A percentile compares a stretch with the other conserved stretches of the same genome.
Evolutionary conservation across 2,797 vertebrate genomes (phyloP).

Genomic region (Syngnathus rostellatus): DNA sequence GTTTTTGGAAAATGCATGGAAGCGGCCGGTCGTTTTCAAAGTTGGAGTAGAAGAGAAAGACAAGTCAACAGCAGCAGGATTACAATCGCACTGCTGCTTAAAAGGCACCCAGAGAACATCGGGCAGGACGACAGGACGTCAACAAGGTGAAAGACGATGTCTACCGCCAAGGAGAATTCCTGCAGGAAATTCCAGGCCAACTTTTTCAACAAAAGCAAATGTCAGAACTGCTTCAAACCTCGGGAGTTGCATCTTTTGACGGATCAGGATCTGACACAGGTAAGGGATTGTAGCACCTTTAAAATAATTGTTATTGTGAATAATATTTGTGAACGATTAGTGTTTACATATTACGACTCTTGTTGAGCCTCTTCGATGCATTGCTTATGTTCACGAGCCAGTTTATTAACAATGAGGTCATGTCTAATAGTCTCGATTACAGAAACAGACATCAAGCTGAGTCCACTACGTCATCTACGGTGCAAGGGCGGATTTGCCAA

Average conservation of each 20-base stretch:
- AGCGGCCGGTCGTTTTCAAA: conserved; percentile 32
- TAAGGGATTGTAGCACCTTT: conserved; percentile 36
- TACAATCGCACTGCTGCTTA: conserved; percentile 9
- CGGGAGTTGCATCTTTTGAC: conserved; percentile 90
- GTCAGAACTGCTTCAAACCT: conserved; percentile 98
- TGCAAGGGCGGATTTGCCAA: not conserved
- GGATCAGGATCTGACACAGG: conserved; percentile 94
- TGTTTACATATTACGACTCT: not conserved
- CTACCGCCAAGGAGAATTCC: conserved; percentile 84
- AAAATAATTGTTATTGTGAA: not conserved
- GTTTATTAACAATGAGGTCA: not conserved
- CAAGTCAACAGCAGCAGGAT: conserved; percentile 31
- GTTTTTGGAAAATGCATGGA: conserved; percentile 44
- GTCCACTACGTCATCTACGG: not conserved
- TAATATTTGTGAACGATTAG: not conserved
- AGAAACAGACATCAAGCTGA: conserved; percentile 1
- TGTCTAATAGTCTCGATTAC: not conserved
- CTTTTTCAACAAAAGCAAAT: conserved; percentile 99
- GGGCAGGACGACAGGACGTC: not conserved
- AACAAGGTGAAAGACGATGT: conserved; percentile 67
- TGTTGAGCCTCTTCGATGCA: not conserved
- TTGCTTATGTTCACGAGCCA: not conserved
- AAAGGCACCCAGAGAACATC: conserved; percentile 3
- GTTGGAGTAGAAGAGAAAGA: conserved; percentile 36
- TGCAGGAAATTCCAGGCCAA: conserved; percentile 97